Base-by-base conservation (phyloP, 1,140 invertebrate genomes). In the Drosophila fuyamai region DNA sequence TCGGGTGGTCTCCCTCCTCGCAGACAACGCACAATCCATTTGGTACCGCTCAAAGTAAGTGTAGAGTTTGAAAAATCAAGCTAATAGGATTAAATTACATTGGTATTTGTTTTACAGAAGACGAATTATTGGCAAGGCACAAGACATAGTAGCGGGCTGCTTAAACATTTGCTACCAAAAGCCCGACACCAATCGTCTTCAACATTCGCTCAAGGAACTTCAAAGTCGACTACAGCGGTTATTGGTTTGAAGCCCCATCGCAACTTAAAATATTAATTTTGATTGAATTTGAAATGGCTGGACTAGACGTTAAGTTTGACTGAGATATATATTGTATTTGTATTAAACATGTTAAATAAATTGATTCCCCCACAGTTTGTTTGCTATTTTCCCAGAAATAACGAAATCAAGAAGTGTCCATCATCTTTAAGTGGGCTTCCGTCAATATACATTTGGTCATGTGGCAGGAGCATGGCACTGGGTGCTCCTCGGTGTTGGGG, bases 371-470 rank as follows among this genome's bases (percentile, higher is more conserved):
- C 27, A 47, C 5, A 48, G 44, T 41, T 47, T 55, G 27, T 27
- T 54, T 16, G 2, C 9, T 5, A 13, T 13, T n/a, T 8, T 66
- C 7, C 8, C 43, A 46, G 38, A 4, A 10, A 29, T 0, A 9
- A 29, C 2, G 27, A 12, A 66, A 23, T 77, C 27, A 75, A 9
- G 70, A 65, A 23, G 81, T 89, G 59, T 92, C 86, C 79, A 92
- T 90, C 59, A 71, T 82, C 40, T 79, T 81, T 0, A 92, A 54
- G 51, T 92, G 92, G 0, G 91, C 90, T 76, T 94, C 94, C 7
- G 95, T 95, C 13, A 97, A 93, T 79, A 96, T 95, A 91, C 97
- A 97, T 91, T 95, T 96, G 0, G 96, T 96, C 93, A 95, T 94
- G 76, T 95, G 93, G 93, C 97, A 97, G 13, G 93, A 65, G 90